Evolutionary conservation across 64 coral and sea anemone genomes (phyloP), one percentile per base, ranked within the genome.

Genomic region (Pachyseris speciosa): DNA sequence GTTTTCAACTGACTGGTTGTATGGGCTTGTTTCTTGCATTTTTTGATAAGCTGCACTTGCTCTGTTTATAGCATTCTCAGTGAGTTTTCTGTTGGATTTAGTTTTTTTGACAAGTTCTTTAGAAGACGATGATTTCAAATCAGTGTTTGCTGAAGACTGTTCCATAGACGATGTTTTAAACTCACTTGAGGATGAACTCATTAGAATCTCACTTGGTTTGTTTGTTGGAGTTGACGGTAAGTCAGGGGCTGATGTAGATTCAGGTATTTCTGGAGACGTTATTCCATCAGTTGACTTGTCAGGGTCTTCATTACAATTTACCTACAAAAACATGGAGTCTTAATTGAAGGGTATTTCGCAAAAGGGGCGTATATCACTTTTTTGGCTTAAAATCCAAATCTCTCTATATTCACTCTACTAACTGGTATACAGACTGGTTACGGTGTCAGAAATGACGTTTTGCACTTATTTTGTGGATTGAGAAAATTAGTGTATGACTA

Each of bases 1-100:
- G 20, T 93, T 96, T 71, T 96, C 95, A 16, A 80, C 41, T 37
- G 95, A 86, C 22, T 92, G 95, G 48, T 93, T 93, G 7, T 89
- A 92, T 9, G 95, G 86, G 81, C 91, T 93, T 37, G 9, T 34
- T 10, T 80, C 70, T 64, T 89, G 75, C 12, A 93, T 15, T 70
- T 74, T 78, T 38, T 91, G 33, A 63, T 81, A 81, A 9, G 53
- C 59, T 13, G 20, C 13, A 69, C 41, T 80, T 29, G 68, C 52
- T 32, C 83, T 73, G 19, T 67, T 84, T 37, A 72, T 13, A 44
- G 55, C 91, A 57, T 69, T 67, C 22, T 79, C 75, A 48, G 55
- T 34, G 1, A 66, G 37, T 26, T 91, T 78, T 83, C 9, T 37
- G 25, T 69, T 57, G 20, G 75, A 64, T 52, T 70, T 90, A 6